Conservation (phyloP, 2,113 vertebrate species). For the Paraplagusia blochii region DNA sequence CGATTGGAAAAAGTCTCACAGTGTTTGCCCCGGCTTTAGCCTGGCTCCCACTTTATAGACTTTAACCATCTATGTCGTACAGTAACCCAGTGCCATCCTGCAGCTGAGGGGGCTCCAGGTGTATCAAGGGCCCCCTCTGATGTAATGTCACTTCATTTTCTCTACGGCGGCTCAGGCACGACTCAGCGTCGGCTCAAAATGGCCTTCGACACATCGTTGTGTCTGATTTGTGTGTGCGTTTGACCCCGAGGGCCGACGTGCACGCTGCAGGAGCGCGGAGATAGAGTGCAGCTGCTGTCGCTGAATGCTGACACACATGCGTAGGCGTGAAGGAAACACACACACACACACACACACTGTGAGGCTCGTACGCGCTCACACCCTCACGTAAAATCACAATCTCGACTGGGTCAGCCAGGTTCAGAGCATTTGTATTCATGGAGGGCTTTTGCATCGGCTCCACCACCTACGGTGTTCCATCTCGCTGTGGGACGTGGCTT, state of each 20-base stretch:
- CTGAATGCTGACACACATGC: conserved; percentile 62
- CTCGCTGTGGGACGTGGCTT: conserved; percentile 63
- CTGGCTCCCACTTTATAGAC: conserved; percentile 15
- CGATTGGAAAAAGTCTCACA: too few species aligned
- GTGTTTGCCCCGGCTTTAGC: too few species aligned
- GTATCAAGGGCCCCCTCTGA: conserved; percentile 51
- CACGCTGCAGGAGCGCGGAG: conserved; percentile 61
- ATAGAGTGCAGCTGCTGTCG: conserved; percentile 63
- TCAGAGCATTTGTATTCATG: conserved; percentile 76
- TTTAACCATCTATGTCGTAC: conserved; percentile 29
- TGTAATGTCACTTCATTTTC: conserved; percentile 69
- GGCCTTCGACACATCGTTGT: conserved; percentile 67
- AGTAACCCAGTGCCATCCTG: conserved; percentile 36
- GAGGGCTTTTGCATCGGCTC: conserved; percentile 71
- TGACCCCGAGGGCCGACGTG: conserved; percentile 65
- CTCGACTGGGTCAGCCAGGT: conserved; percentile 66
- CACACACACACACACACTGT: conserved; percentile 2
- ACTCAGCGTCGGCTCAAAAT: conserved; percentile 64
- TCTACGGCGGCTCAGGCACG: conserved; percentile 60
- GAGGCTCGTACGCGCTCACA: conserved; percentile 23
- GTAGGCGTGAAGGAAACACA: conserved; percentile 15
- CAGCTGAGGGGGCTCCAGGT: conserved; percentile 45
- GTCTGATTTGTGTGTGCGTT: conserved; percentile 70
- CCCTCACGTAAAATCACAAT: conserved; percentile 59
- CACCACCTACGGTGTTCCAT: conserved; percentile 73